Percentiles rank a stretch among this genome's conserved stretches.
Evolutionary conservation across 2,888 invertebrate genomes (phyloP).

Genomic region (Tethea ocularis): DNA sequence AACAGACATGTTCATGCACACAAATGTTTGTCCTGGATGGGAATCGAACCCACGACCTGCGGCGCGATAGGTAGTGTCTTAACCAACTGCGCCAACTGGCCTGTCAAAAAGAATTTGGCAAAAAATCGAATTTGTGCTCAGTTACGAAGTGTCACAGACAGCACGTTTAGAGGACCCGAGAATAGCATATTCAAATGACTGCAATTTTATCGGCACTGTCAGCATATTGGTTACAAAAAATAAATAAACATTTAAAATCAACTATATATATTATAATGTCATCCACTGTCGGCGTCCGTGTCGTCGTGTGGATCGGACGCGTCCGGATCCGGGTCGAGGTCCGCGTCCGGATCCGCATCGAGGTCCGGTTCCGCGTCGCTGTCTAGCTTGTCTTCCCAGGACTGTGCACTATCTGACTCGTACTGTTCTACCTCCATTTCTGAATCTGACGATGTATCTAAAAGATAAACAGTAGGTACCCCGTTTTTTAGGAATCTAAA

Average conservation of each 20-base stretch:
- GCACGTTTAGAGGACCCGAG: too few relatives aligned
- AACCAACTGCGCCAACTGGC: too few relatives aligned
- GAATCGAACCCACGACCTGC: too few relatives aligned
- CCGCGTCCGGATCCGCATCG: conserved; percentile 26
- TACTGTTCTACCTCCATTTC: conserved; percentile 63
- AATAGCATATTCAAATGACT: too few relatives aligned
- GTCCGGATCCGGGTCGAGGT: conserved; percentile 6
- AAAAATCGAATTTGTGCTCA: too few relatives aligned
- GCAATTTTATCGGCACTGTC: too few relatives aligned
- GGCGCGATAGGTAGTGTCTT: too few relatives aligned
- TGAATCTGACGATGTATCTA: conserved; percentile 73
- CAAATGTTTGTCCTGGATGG: too few relatives aligned
- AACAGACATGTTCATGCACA: too few relatives aligned
- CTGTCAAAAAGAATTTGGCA: too few relatives aligned
- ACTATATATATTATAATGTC: not conserved
- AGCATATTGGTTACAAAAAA: not conserved
- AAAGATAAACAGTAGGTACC: conserved; percentile 8
- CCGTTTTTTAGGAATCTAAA: too few relatives aligned
- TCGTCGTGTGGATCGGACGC: not conserved
- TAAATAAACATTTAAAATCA: not conserved
- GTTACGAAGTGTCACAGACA: too few relatives aligned
- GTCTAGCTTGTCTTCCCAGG: conserved; percentile 49
- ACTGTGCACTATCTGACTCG: conserved; percentile 61
- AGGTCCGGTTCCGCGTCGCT: conserved; percentile 15
- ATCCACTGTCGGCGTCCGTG: not conserved